These are phyloP conservation scores for Tinea trinotella DNA, from an alignment of 2,888 invertebrate genomes.

Conservation along the genomic window DNA sequence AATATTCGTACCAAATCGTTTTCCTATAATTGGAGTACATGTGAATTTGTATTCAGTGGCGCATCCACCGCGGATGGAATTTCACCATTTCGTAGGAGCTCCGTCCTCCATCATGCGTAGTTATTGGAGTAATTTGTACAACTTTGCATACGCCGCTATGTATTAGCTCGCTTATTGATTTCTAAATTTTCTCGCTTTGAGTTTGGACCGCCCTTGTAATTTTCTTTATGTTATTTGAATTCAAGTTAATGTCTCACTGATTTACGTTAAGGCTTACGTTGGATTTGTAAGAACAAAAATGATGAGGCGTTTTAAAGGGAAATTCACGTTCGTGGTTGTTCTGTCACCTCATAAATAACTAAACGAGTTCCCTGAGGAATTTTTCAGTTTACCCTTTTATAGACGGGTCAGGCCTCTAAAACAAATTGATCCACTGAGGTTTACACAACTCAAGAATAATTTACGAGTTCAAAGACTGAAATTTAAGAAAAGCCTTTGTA, in stretches of 20 bases:
- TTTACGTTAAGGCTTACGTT: neutral
- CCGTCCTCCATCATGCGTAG: slow-evolving; percentile 66
- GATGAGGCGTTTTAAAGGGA: neutral
- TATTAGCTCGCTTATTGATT: slow-evolving; percentile 15
- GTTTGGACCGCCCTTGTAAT: neutral
- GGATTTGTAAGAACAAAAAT: slow-evolving; percentile 5
- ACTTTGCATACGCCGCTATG: slow-evolving; percentile 31
- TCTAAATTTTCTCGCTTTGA: slow-evolving; percentile 6
- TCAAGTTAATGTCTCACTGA: neutral
- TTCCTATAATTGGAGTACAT: slow-evolving; percentile 74
- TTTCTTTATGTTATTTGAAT: neutral
- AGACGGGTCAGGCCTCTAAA: slow-evolving; percentile 44
- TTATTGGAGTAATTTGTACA: slow-evolving; percentile 65
- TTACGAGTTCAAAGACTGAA: slow-evolving; percentile 28
- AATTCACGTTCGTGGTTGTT: slow-evolving; percentile 19
- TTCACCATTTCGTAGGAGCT: slow-evolving; percentile 59
- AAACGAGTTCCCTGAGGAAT: slow-evolving; percentile 38
- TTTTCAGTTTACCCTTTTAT: slow-evolving; percentile 46
- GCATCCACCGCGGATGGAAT: slow-evolving; percentile 66
- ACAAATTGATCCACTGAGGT: slow-evolving; percentile 46
- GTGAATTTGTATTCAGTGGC: slow-evolving; percentile 72
- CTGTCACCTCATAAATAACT: slow-evolving; percentile 43
- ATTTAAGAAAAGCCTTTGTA: slow-evolving; percentile 6
- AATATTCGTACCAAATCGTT: slow-evolving; percentile 72
- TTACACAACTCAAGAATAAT: slow-evolving; percentile 40